Conservation (phyloP, 2,113 vertebrate genomes). For the Thermophis baileyi region DNA sequence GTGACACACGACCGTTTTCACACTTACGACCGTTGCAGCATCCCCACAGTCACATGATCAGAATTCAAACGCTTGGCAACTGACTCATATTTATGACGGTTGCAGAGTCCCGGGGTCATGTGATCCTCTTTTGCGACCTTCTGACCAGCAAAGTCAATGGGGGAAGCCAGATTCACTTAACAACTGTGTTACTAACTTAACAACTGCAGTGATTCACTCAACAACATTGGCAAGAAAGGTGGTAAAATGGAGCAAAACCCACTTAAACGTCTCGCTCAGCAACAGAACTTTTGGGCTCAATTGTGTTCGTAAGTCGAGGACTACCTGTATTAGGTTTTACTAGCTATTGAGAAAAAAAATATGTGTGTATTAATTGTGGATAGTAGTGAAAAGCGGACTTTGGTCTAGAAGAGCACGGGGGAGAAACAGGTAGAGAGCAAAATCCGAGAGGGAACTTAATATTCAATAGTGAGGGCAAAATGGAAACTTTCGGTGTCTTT, state of each 20-base stretch:
- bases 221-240: no score
- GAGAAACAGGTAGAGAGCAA: neutral
- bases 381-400: neutral
- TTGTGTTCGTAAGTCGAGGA: neutral
- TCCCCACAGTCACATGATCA: neutral
- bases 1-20: neutral
- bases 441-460: neutral
- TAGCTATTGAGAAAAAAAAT: rapidly evolving
- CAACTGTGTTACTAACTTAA: neutral
- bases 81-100: neutral
- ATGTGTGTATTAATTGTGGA: neutral
- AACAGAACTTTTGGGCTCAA: neutral
- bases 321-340: neutral
- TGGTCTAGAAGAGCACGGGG: neutral
- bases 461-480: neutral
- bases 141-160: no score
- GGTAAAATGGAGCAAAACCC: neutral
- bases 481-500: neutral
- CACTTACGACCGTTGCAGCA: neutral
- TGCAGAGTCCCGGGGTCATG: neutral
- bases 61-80: neutral
- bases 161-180: neutral
- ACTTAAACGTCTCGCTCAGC: neutral
- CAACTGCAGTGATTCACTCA: neutral
- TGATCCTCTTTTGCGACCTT: no score